Base-by-base conservation (phyloP, 2,113 vertebrate species). In the Ornithorhynchus anatinus region DNA sequence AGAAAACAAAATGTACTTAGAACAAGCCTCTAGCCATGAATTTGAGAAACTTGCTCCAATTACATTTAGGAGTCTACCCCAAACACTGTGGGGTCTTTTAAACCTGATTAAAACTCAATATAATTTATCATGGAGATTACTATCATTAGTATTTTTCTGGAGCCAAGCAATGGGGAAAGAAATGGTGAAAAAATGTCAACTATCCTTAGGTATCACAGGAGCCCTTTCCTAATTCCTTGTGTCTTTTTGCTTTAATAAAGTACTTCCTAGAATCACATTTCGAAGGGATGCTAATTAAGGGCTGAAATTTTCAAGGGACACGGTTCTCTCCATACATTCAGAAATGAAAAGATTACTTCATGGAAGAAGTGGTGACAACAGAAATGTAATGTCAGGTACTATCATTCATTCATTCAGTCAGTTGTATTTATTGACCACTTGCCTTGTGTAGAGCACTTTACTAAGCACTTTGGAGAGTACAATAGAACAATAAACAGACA, bases 191-290 rank as follows among this genome's bases (percentile, higher is more conserved):
- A 77, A 66, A n/a, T 23, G 31, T 25, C 42, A 22, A 15, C 36
- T 61, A 36, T 6, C 37, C 45, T 44, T 68, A 19, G 36, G 22
- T 70, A 60, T 7, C 22, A 50, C 50, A 66, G 25, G 61, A 32
- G 5, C n/a, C 14, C 35, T 69, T 69, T 80, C 57, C 38, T 72
- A 75, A 63, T 72, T 79, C 75, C 82, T 39, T 74, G 54, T 69
- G 43, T 81, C 38, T 23, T 45, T 68, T 47, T 88, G 19, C 59
- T 86, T 61, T 86, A 77, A 86, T 60, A 69, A 43, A 12, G 69
- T 88, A 79, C 73, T 90, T 91, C 86, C 70, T 68, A 82, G 79
- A 89, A 88, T 25, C 40, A 68, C 77, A 88, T 89, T 91, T 91
- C 81, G 90, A 88, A 74, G 38, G 27, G 86, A 86, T 10, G 54